Conservation (phyloP, 2,888 invertebrate species). For the Sphecodes monilicornis region DNA sequence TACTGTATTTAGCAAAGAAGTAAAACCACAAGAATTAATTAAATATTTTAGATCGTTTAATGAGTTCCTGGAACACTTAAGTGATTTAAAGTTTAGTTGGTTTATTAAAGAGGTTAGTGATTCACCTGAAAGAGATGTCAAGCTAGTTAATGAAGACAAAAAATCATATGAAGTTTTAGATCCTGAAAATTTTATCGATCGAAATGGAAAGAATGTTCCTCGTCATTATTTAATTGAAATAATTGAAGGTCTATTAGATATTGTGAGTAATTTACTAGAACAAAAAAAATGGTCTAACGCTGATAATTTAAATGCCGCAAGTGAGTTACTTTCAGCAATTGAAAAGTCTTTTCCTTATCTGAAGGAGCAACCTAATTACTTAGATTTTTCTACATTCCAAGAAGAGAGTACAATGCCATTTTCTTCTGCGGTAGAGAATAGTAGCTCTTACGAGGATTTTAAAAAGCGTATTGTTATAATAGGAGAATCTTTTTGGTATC, state of each 20-base stretch:
- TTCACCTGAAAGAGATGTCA: background rate
- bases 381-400: background rate
- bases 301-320: constrained; percentile 1
- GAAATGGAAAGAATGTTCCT: background rate
- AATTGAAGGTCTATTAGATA: background rate
- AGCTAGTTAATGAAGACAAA: background rate
- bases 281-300: background rate
- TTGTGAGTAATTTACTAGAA: background rate
- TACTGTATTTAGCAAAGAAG: background rate
- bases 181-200: background rate
- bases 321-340: background rate
- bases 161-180: background rate
- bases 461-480: background rate
- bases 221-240: background rate
- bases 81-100: background rate
- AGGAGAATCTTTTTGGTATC: background rate
- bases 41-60: background rate
- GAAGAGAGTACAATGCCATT: background rate
- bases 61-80: background rate
- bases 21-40: background rate
- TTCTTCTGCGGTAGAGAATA: background rate
- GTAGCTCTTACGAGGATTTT: background rate
- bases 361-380: background rate
- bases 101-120: background rate
- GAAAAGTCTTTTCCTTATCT: background rate